phyloP scores from a whole-genome alignment of 1,140 invertebrate species.

The Coelopa frigida region DNA sequence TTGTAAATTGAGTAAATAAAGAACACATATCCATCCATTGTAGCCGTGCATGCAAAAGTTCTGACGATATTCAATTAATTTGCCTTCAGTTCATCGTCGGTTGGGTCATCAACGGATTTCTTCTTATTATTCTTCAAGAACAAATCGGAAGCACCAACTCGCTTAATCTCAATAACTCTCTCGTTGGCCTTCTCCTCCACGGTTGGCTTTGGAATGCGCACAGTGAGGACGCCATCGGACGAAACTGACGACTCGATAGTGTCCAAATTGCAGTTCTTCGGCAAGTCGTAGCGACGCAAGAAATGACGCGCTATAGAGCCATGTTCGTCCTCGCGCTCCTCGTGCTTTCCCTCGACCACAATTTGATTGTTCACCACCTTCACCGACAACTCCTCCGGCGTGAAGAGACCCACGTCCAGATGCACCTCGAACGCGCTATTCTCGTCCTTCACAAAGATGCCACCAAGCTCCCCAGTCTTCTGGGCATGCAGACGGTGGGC shows the following conservation, averaged over 20 bases:
- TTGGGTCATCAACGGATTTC: no score
- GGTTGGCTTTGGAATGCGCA: conserved; percentile 47
- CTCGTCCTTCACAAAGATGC: no score
- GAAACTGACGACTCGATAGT: conserved; percentile 53
- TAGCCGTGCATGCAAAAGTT: no score
- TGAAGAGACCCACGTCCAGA: conserved; percentile 62
- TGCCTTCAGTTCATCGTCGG: no score
- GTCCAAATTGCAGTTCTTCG: conserved; percentile 55
- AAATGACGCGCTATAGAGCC: conserved; percentile 59
- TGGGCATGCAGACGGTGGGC: conserved; percentile 29
- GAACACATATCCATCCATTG: no score
- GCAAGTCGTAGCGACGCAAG: conserved; percentile 56
- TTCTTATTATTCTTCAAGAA: conserved; percentile 20
- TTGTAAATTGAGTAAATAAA: no score
- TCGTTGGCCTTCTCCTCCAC: conserved; percentile 39
- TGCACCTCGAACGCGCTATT: conserved; percentile 48
- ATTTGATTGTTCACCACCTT: conserved; percentile 63
- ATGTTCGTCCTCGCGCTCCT: conserved; percentile 57
- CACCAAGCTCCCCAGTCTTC: conserved; percentile 16
- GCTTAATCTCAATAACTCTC: conserved; percentile 43
- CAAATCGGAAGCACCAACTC: conserved; percentile 40
- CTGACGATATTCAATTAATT: no score
- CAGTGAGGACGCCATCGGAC: conserved; percentile 58
- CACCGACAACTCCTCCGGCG: conserved; percentile 68
- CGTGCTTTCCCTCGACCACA: conserved; percentile 62